Evolutionary conservation across 53 echinoderm and acorn worm species (phyloP).

Genomic region (Holothuria scabra): DNA sequence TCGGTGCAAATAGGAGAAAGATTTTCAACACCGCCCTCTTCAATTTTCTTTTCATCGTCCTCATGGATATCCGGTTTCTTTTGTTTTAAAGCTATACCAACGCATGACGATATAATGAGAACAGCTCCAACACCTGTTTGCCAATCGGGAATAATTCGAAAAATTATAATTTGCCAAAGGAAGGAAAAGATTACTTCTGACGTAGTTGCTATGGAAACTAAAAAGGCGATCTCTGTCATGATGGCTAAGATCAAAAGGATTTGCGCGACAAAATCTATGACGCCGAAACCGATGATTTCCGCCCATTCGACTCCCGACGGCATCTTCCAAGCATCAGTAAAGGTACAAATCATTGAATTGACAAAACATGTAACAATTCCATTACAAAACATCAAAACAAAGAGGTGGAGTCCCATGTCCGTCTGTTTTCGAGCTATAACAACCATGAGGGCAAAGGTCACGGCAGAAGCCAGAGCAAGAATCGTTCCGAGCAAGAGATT

Average conservation of each 20-base stretch:
- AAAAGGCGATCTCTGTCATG: slow-evolving; percentile 6
- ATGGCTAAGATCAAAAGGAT: neutral
- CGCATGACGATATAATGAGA: slow-evolving; percentile 12
- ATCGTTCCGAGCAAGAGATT: slow-evolving; percentile 13
- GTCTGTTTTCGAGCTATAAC: slow-evolving; percentile 39
- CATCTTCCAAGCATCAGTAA: neutral
- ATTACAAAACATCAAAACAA: slow-evolving; percentile 36
- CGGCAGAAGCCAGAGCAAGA: slow-evolving; percentile 15
- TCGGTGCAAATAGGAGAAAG: too few relatives aligned
- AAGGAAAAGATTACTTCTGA: slow-evolving; percentile 35
- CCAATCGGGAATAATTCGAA: slow-evolving; percentile 34
- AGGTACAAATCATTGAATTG: slow-evolving; percentile 6
- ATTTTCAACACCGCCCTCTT: too few relatives aligned
- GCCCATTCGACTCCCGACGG: slow-evolving; percentile 9
- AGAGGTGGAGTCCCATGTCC: neutral
- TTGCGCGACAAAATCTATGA: slow-evolving; percentile 29
- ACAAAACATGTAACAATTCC: neutral
- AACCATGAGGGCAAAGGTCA: slow-evolving; percentile 4
- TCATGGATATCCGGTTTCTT: too few relatives aligned
- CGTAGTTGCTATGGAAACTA: slow-evolving; percentile 29
- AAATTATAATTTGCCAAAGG: slow-evolving; percentile 33
- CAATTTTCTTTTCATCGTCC: too few relatives aligned
- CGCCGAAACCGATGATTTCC: neutral
- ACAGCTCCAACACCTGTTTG: slow-evolving; percentile 22
- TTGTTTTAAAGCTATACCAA: neutral